A percentile compares a stretch with the other conserved stretches of the same genome.
Conservation (phyloP, 2,888 invertebrate species). For the Uloborus plumipes region DNA sequence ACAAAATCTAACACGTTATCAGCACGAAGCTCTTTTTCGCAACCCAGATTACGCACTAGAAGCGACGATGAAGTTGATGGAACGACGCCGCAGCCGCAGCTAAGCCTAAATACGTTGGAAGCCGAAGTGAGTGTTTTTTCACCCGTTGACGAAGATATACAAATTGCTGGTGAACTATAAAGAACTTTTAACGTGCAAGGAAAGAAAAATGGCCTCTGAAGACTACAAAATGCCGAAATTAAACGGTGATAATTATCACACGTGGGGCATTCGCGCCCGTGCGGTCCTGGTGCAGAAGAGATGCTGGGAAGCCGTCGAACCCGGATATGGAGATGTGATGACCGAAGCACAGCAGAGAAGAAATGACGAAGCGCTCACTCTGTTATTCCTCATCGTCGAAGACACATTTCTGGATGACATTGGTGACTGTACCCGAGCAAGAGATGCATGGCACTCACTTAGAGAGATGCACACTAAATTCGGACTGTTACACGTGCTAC, state of each 20-base stretch:
- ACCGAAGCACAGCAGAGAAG: neutral
- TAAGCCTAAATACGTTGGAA: too few relatives aligned
- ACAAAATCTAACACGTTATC: slow-evolving; percentile 3
- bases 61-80: too few relatives aligned
- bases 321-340: neutral
- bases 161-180: too few relatives aligned
- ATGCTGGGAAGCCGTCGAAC: slow-evolving; percentile 9
- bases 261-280: neutral
- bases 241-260: neutral
- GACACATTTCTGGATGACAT: slow-evolving; percentile 10
- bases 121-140: too few relatives aligned
- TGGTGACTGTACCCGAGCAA: neutral
- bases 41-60: neutral
- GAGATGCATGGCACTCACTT: slow-evolving; percentile 1
- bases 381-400: neutral
- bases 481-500: neutral
- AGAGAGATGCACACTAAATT: slow-evolving; percentile 9
- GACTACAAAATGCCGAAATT: slow-evolving; percentile 6
- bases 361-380: neutral
- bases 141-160: neutral
- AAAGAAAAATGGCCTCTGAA: neutral
- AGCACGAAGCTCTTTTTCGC: neutral
- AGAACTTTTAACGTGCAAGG: too few relatives aligned
- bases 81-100: too few relatives aligned
- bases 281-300: slow-evolving; percentile 8